Evolutionary conservation across 2,888 invertebrate genomes (phyloP).

Genomic region (Willowsia nigromaculata): DNA sequence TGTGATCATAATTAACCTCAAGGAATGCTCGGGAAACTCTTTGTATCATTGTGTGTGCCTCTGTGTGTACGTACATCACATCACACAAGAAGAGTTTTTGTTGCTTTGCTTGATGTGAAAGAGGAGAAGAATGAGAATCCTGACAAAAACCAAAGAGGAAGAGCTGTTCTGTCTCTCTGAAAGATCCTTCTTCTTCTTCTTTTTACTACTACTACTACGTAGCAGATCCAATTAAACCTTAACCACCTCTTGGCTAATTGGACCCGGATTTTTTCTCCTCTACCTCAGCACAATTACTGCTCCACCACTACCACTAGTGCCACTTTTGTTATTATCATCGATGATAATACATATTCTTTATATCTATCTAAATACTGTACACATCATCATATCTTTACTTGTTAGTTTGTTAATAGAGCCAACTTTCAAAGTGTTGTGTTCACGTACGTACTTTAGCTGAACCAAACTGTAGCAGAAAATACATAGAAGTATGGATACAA

Average conservation of each 20-base stretch:
- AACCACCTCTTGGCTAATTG: constrained; percentile 73
- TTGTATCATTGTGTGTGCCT: constrained; percentile 52
- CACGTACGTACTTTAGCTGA: not conserved
- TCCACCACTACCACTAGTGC: constrained; percentile 61
- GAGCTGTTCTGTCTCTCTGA: constrained; percentile 49
- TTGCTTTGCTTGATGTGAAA: constrained; percentile 52
- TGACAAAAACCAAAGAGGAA: constrained; percentile 71
- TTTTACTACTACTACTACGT: not conserved
- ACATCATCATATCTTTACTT: constrained; percentile 17
- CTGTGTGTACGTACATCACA: constrained; percentile 42
- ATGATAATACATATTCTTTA: constrained; percentile 60
- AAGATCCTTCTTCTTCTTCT: constrained; percentile 59
- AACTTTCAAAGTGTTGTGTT: constrained; percentile 28
- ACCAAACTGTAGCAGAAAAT: not conserved
- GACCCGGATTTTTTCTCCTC: constrained; percentile 75
- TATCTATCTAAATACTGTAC: not conserved
- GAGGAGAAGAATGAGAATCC: constrained; percentile 60
- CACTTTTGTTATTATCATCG: constrained; percentile 65
- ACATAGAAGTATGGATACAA: not conserved
- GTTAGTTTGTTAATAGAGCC: not conserved
- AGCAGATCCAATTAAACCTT: constrained; percentile 72
- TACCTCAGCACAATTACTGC: constrained; percentile 75
- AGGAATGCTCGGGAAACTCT: constrained; percentile 66
- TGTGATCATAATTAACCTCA: constrained; percentile 71
- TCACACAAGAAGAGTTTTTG: constrained; percentile 52